Base-by-base conservation (phyloP, 1,140 invertebrate species). In the Brachionus asplanchnoidis region DNA sequence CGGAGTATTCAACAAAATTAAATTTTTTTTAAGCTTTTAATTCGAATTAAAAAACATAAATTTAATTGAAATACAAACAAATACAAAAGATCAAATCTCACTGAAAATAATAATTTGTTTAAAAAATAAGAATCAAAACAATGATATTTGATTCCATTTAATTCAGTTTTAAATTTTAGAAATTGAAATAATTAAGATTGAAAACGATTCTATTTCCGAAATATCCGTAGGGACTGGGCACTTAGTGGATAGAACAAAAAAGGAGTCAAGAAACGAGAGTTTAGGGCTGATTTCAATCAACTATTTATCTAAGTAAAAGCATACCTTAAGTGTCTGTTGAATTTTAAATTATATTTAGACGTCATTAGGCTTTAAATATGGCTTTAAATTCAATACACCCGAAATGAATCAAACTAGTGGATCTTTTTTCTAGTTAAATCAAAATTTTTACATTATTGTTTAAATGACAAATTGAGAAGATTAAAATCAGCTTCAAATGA, bases 71-170 rank as follows among this genome's bases (percentile, higher is more conserved):
- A 32, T 40, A 68, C 32, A 68, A 68, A 32, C 26, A 68, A 68
- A 68, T 28, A 68, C 66, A 40, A 68, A 12, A 68, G 66, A 68
- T 68, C 66, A 68, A 68, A 68, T 68, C 66, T 68, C 66, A 32
- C 66, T 68, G 12, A 60, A 60, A 53, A 53, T 53, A 53, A 53
- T 17, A 6, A 53, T 53, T 53, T 53, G 46, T 53, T 53, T 53
- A 53, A 53, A 56, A 46, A 46, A 60, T 20, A 60, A 7, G 53
- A 60, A 20, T 60, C 32, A 68, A 68, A 68, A 32, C 32, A 68
- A 40, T 36, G 66, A 32, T 68, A 68, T 68, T 32, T 68, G 66
- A 68, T 68, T 32, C 66, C 26, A 68, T 32, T 68, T 68, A 32
- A 68, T 32, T 68, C 11, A 32, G 66, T 68, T 68, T 32, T 23